phyloP scores from a whole-genome alignment of 2,888 invertebrate species.

The Meghimatium bilineatum region DNA sequence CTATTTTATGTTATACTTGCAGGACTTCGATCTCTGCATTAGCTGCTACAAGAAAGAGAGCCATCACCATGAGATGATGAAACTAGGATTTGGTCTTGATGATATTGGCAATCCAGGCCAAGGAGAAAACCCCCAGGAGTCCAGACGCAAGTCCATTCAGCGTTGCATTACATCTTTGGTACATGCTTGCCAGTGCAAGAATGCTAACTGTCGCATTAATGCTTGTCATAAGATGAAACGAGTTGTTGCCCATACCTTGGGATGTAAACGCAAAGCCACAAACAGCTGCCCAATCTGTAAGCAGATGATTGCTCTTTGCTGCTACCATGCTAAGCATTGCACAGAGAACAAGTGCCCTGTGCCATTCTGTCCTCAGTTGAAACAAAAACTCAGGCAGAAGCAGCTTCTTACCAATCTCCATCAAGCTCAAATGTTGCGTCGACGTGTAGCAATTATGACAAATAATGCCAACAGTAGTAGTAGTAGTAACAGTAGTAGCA shows the following conservation, averaged over 20 bases:
- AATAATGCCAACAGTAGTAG: conserved; percentile 39
- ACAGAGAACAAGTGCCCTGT: conserved; percentile 92
- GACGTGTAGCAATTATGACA: conserved; percentile 81
- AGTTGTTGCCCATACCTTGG: conserved; percentile 97
- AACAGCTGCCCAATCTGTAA: conserved; percentile 99
- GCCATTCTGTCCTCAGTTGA: conserved; percentile 98
- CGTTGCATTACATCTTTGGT: conserved; percentile 95
- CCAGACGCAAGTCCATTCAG: conserved; percentile 90
- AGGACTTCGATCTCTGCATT: conserved; percentile 98
- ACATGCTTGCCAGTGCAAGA: conserved; percentile 97
- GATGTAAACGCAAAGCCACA: conserved; percentile 86
- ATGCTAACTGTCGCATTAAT: conserved; percentile 97
- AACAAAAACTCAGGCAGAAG: conserved; percentile 97
- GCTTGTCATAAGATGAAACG: conserved; percentile 99
- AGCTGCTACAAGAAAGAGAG: conserved; percentile 95
- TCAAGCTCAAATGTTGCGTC: conserved; percentile 91
- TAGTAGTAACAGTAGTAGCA: not conserved
- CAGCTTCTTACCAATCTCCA: conserved; percentile 95
- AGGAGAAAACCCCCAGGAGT: conserved; percentile 87
- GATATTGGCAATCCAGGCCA: conserved; percentile 89
- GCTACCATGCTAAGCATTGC: conserved; percentile 99
- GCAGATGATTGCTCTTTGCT: conserved; percentile 97
- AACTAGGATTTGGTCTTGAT: conserved; percentile 94
- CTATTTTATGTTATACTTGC: conserved; percentile 36
- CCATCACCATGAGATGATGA: conserved; percentile 98